Percentiles rank a stretch among this genome's conserved stretches.
Evolutionary conservation across 2,888 invertebrate species (phyloP).

Genomic region (Mythimna ferrago): DNA sequence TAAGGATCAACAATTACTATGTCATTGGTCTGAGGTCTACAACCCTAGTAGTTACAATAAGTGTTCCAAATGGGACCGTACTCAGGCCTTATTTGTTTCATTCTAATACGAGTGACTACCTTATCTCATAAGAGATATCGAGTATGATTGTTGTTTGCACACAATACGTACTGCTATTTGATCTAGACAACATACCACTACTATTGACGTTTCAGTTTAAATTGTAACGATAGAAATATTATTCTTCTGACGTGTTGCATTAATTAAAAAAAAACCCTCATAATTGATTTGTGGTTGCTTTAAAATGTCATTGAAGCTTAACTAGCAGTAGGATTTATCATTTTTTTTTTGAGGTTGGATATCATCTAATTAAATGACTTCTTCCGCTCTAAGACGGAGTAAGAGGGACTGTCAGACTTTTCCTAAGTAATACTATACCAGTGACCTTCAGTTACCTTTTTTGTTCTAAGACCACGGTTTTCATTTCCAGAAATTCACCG

Average conservation of each 20-base stretch:
- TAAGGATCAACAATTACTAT: neutral
- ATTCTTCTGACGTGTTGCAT: neutral
- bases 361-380: no score
- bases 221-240: conserved; percentile 1
- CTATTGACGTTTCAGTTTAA: conserved; percentile 15
- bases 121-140: conserved; percentile 17
- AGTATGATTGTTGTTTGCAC: neutral
- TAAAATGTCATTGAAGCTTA: neutral
- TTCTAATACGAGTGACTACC: neutral
- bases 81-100: neutral
- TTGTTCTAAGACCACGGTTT: no score
- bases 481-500: no score
- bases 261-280: neutral
- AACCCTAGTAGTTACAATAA: neutral
- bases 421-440: no score
- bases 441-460: no score
- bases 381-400: no score
- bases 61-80: conserved; percentile 6
- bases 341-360: no score
- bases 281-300: neutral
- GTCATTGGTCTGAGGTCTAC: no score
- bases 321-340: neutral
- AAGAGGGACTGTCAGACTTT: no score
- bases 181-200: neutral
- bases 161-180: conserved; percentile 1